A percentile compares a stretch with the other conserved stretches of the same genome.
phyloP scores from a whole-genome alignment of 2,888 invertebrate species.

The Drosophila atroscutellata region DNA sequence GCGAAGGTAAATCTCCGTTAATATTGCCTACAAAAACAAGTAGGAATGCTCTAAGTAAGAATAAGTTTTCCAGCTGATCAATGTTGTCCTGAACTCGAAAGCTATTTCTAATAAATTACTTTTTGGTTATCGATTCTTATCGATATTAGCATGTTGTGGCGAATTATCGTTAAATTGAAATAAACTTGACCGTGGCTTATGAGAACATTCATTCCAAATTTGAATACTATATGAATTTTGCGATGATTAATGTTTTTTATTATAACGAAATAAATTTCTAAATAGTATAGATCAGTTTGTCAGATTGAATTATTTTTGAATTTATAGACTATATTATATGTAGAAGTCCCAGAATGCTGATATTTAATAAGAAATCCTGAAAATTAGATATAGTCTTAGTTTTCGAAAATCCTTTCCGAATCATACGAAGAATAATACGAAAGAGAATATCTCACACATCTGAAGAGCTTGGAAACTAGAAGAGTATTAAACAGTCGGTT shows the following conservation, averaged over 20 bases:
- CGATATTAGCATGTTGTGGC: background rate
- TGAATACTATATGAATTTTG: background rate
- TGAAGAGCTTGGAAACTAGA: background rate
- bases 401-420: background rate
- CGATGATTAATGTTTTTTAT: background rate
- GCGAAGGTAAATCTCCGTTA: background rate
- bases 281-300: background rate
- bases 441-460: background rate
- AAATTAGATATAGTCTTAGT: background rate
- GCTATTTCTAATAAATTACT: background rate
- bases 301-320: too few relatives aligned
- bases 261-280: background rate
- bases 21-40: background rate
- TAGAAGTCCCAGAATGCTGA: background rate
- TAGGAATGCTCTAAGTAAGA: background rate
- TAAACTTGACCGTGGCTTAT: background rate
- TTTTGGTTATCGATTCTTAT: background rate
- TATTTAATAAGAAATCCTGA: too few relatives aligned
- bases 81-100: background rate
- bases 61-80: background rate
- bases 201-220: background rate
- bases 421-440: background rate
- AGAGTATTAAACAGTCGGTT: background rate
- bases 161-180: background rate
- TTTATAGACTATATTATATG: background rate